A percentile compares a stretch with the other conserved stretches of the same genome.
Evolutionary conservation across 2,113 vertebrate genomes (phyloP).

Genomic region (Gobiocypris rarus): DNA sequence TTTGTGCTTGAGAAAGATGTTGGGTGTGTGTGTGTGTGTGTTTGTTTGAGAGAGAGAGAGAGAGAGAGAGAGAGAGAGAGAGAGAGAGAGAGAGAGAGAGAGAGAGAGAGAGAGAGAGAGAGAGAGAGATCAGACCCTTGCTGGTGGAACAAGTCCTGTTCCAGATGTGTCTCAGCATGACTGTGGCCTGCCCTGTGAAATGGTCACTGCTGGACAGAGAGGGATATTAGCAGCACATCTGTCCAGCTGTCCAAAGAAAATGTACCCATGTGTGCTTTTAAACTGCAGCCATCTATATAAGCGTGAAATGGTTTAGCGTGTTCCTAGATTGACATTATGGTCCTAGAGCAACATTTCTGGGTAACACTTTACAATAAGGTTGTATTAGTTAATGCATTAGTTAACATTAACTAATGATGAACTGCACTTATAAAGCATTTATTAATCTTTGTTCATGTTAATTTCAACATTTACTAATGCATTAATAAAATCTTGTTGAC

Average conservation of each 20-base stretch:
- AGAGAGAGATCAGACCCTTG: slow-evolving; percentile 5
- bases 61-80: too few species aligned
- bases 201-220: slow-evolving; percentile 42
- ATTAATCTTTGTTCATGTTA: too few species aligned
- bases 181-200: slow-evolving; percentile 18
- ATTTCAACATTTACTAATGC: too few species aligned
- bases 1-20: slow-evolving; percentile 8
- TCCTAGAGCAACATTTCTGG: neutral
- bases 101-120: neutral
- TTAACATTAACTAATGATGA: too few species aligned
- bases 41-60: too few species aligned
- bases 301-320: neutral
- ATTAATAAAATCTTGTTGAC: too few species aligned
- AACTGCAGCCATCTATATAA: neutral
- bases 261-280: neutral
- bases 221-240: slow-evolving; percentile 40
- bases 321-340: neutral
- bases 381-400: too few species aligned
- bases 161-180: slow-evolving; percentile 49
- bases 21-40: neutral
- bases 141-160: slow-evolving; percentile 38
- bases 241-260: slow-evolving; percentile 17
- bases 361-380: too few species aligned
- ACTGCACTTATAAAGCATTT: too few species aligned
- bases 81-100: neutral